Base-by-base conservation (phyloP, 2,113 vertebrate genomes). In the Cinclus mexicanus region DNA sequence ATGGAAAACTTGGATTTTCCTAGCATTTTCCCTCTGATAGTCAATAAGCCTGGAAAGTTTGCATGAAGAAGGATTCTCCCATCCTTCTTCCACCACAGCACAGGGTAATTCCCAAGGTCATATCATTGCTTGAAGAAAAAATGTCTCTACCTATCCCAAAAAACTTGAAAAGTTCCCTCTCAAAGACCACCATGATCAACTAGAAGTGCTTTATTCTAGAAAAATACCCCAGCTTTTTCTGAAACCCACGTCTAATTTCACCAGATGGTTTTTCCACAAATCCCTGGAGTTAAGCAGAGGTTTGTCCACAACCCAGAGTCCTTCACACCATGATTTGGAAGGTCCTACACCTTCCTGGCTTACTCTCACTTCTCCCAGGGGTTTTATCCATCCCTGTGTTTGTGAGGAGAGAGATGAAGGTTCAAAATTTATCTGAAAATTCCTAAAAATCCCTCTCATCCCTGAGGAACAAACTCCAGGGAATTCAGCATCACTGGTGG, bases 111-210 rank as follows among this genome's bases (percentile, higher is more conserved):
- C 56, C 53, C 46, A 50, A 46, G 5, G 22, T 39, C 10, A 0
- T 5, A 21, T 8, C 9, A 37, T 6, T 3, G 28, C 28, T 83
- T 57, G 14, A 28, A 26, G 2, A 23, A 60, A 86, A 83, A 14
- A 17, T 2, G 3, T 33, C 37, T 60, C 24, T 33, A 87, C 61
- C 13, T 28, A 49, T 8, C n/a, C 46, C n/a, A 4, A 39, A 42
- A 74, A 13, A 14, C 22, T 26, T 28, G 2, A 1, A 1, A 10
- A 56, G 6, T 7, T 69, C 9, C 15, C 12, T 11, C 6, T 8
- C 19, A 50, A 25, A 64, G 9, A 17, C 16, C 14, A 22, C 29
- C 29, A 5, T 0, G 20, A 80, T 4, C 16, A n/a, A 47, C 28
- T 29, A 17, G 2, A 83, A 72, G 39, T 5, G 39, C 17, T 28